Percentiles rank a stretch among this genome's conserved stretches.
Evolutionary conservation across 1,140 invertebrate genomes (phyloP).

Genomic region (Armadillidium nasatum): DNA sequence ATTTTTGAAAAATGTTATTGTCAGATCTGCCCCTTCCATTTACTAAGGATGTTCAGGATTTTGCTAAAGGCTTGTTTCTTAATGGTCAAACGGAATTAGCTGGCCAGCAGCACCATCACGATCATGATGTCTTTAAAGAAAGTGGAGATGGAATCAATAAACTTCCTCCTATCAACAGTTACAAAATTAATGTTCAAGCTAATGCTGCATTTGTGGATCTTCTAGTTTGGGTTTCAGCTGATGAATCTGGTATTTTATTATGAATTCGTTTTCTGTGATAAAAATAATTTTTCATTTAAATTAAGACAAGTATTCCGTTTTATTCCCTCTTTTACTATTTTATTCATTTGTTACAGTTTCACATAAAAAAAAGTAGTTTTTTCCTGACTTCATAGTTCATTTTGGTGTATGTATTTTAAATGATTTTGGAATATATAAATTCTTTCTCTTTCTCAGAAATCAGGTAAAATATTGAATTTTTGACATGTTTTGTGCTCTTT

Average conservation of each 20-base stretch:
- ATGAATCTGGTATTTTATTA: slow-evolving; percentile 89
- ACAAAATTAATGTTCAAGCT: slow-evolving; percentile 92
- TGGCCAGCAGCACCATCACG: slow-evolving; percentile 38
- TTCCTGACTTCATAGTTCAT: too few species aligned
- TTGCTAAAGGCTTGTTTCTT: slow-evolving; percentile 78
- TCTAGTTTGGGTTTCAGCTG: slow-evolving; percentile 92
- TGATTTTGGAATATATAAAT: too few species aligned
- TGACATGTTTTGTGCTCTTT: too few species aligned
- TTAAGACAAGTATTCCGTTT: too few species aligned
- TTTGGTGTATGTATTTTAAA: too few species aligned
- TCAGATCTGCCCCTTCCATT: slow-evolving; percentile 78
- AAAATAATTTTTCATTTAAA: slow-evolving; percentile 22
- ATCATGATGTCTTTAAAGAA: slow-evolving; percentile 31
- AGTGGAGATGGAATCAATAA: slow-evolving; percentile 57
- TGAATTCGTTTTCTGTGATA: too few species aligned
- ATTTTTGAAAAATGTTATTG: too few species aligned
- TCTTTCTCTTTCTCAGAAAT: too few species aligned
- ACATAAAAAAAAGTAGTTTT: too few species aligned
- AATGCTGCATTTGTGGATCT: slow-evolving; percentile 96
- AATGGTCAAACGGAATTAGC: slow-evolving; percentile 86
- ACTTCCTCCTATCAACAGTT: slow-evolving; percentile 77
- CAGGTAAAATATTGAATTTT: too few species aligned
- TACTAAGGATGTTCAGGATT: slow-evolving; percentile 89
- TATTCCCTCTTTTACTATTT: too few species aligned
- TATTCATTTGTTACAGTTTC: too few species aligned